Percentiles rank a stretch among this genome's conserved stretches.
Evolutionary conservation across 2,797 vertebrate genomes (phyloP).

Genomic region (Poliocrania exsul): DNA sequence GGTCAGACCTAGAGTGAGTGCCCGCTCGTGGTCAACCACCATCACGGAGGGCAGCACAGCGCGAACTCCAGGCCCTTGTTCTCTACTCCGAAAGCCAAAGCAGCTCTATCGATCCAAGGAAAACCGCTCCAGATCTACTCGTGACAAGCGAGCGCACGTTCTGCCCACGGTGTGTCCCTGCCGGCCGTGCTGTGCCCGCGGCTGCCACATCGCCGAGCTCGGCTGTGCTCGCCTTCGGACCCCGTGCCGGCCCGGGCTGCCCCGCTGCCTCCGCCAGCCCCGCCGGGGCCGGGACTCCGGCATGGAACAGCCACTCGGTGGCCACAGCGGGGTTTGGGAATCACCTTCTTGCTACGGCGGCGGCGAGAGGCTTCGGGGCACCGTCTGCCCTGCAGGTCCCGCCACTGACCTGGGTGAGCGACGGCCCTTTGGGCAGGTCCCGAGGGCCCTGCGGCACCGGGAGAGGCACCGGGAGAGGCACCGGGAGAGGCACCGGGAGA

Average conservation of each 20-base stretch:
- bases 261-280: background rate
- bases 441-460: background rate
- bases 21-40: background rate
- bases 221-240: too few relatives aligned
- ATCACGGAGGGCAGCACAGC: background rate
- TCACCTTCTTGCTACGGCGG: too few relatives aligned
- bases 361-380: background rate
- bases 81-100: background rate
- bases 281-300: background rate
- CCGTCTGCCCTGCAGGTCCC: background rate
- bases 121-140: background rate
- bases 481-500: too few relatives aligned
- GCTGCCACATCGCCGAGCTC: background rate
- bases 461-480: too few relatives aligned
- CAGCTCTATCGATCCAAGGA: background rate
- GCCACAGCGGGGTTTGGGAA: background rate
- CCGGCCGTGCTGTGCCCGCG: background rate
- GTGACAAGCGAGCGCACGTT: background rate
- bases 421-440: background rate
- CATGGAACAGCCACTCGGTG: background rate
- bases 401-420: background rate
- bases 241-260: background rate
- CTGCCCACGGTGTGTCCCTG: background rate
- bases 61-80: fast-evolving
- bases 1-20: background rate